Evolutionary conservation across 2,113 vertebrate species (phyloP).

Genomic region (Centropus bengalensis): DNA sequence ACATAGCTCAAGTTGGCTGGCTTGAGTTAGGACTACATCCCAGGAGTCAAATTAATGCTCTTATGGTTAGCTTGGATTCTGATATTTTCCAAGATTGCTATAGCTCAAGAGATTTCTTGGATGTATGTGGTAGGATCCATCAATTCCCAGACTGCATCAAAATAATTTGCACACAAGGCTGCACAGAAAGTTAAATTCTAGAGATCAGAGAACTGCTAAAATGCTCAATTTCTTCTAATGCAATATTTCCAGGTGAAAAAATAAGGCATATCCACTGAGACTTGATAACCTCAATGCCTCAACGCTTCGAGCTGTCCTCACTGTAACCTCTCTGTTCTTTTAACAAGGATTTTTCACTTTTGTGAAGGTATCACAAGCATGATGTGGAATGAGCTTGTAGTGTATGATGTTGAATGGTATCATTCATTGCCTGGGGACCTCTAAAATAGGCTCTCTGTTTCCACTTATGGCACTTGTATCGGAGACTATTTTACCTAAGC

Average conservation of each 20-base stretch:
- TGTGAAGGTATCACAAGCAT: neutral
- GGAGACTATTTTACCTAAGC: slow-evolving; percentile 9
- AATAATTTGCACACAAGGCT: neutral
- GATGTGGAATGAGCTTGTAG: neutral
- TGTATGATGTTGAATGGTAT: neutral
- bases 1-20: neutral
- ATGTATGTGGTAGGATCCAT: neutral
- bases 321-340: neutral
- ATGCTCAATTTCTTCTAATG: neutral
- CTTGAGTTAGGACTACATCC: neutral
- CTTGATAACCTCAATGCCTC: neutral
- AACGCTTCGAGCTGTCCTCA: neutral
- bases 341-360: slow-evolving; percentile 1
- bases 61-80: neutral
- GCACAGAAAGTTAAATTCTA: neutral
- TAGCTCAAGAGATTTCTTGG: slow-evolving; percentile 16
- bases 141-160: neutral
- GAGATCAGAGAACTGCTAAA: neutral
- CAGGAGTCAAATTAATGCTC: neutral
- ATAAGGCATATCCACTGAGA: neutral
- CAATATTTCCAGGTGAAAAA: slow-evolving; percentile 36
- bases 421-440: neutral
- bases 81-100: neutral
- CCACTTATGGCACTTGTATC: neutral
- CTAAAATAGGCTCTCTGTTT: neutral